Evolutionary conservation across 2,888 invertebrate genomes (phyloP), one percentile per base, ranked within the genome.

Genomic region (Apamea crenata): DNA sequence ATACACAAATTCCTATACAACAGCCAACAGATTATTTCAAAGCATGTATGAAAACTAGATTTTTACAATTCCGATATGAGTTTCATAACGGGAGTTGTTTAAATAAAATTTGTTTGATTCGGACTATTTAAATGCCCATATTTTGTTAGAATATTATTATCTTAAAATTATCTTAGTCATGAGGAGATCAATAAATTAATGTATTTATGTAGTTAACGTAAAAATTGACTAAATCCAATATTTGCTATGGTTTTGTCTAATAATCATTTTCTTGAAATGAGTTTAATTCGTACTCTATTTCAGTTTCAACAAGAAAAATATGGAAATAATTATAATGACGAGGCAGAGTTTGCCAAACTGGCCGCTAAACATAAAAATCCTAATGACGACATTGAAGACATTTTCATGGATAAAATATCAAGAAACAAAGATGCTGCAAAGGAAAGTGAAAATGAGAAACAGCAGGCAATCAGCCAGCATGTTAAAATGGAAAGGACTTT

Each of bases 271-370:
- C 5, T 36, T 56, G 1, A 3, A 66, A 36, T 50, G 2, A 4
- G 3, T 68, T 50, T 32, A 61, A 66, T 25, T n/a, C 68, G 70
- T 63, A 56, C 47, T 80, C 12, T 71, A 76, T 97, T 97, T 84
- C 91, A 98, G 98, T 98, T 98, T 93, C 97, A 98, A 95, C 97
- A 97, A 90, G 99, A 98, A 97, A 99, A 98, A 97, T 98, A 98
- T 93, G 98, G 98, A 53, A 98, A 98, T 21, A 98, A 98, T 14
- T 98, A 98, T 84, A 98, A 99, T 91, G 98, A 98, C 91, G 98
- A 99, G 92, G 97, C 97, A 71, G 97, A 98, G 94, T 98, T 99
- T 93, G 97, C 98, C 10, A 98, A 98, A 93, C 97, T 98, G 88
- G 97, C 98, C 77, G 97, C 98, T 21, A 98, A 97, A 92, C 96